Evolutionary conservation across 2,113 vertebrate genomes (phyloP).

Genomic region (Sorex araneus): DNA sequence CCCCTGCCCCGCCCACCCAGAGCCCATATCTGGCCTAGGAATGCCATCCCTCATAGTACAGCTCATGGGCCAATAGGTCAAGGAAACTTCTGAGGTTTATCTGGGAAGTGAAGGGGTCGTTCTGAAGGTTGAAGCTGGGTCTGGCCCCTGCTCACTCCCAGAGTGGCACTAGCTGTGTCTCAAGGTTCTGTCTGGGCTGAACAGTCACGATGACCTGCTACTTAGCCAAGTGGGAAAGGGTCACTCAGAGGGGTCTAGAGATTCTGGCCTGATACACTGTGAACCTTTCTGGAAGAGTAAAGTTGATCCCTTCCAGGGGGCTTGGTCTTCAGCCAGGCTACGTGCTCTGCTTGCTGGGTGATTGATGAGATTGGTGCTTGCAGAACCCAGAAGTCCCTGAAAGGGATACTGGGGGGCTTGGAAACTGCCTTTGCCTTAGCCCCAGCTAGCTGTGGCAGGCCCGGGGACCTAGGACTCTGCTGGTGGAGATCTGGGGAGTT

Average conservation of each 20-base stretch:
- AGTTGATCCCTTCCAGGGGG: slow-evolving; percentile 7
- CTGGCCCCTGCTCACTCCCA: background rate
- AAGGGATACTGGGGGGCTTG: slow-evolving; percentile 22
- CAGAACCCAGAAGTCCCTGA: background rate
- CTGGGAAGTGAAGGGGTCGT: background rate
- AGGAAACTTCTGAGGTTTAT: slow-evolving; percentile 18
- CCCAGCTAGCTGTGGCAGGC: slow-evolving; percentile 12
- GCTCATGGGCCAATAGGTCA: background rate
- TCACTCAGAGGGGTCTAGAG: background rate
- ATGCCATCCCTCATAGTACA: background rate
- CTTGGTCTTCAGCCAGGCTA: background rate
- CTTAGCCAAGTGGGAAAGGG: slow-evolving; percentile 6
- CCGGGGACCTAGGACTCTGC: background rate
- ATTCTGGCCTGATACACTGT: slow-evolving; percentile 54
- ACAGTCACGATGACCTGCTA: background rate
- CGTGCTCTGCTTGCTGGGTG: slow-evolving; percentile 5
- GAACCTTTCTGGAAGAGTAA: slow-evolving; percentile 50
- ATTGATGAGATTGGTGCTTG: background rate
- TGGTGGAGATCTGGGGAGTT: slow-evolving; percentile 57
- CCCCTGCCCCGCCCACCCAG: too few species aligned
- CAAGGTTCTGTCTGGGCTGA: background rate
- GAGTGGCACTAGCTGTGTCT: background rate
- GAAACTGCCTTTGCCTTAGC: background rate
- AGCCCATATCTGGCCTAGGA: slow-evolving; percentile 67
- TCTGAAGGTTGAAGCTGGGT: background rate